Conservation (phyloP, 1,140 invertebrate species). For the Brachionus plicatilis region DNA sequence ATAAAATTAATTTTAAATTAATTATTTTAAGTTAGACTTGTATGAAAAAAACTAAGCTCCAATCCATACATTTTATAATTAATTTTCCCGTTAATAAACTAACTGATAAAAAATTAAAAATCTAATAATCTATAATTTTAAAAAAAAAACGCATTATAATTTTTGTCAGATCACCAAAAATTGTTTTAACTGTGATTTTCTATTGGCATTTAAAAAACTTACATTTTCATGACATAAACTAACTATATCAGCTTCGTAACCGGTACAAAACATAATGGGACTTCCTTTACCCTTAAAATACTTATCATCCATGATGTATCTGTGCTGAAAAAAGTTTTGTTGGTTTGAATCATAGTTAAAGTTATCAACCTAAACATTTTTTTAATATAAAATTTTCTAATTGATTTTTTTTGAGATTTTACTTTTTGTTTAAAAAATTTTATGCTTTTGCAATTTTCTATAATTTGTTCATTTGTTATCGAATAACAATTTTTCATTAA, state of each 20-base stretch:
- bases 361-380: slow-evolving; percentile 64
- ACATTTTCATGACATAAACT: slow-evolving; percentile 83
- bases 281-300: slow-evolving; percentile 57
- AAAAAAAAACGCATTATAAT: background rate
- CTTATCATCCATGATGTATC: slow-evolving; percentile 75
- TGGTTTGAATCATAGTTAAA: slow-evolving; percentile 68
- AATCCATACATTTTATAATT: too few species aligned
- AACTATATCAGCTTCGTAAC: slow-evolving; percentile 89
- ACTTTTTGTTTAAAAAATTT: slow-evolving; percentile 15
- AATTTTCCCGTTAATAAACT: too few species aligned
- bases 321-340: slow-evolving; percentile 66
- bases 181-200: background rate
- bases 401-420: background rate
- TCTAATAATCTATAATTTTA: too few species aligned
- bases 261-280: slow-evolving; percentile 92
- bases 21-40: too few species aligned
- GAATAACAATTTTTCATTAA: background rate
- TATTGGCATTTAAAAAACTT: slow-evolving; percentile 42
- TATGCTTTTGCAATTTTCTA: background rate
- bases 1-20: too few species aligned
- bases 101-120: too few species aligned
- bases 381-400: background rate
- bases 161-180: background rate
- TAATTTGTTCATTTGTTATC: background rate
- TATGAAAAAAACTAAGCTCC: too few species aligned